These are phyloP conservation scores for Temnothorax unifasciatus DNA, from an alignment of 2,888 invertebrate species.

Conservation along the genomic window DNA sequence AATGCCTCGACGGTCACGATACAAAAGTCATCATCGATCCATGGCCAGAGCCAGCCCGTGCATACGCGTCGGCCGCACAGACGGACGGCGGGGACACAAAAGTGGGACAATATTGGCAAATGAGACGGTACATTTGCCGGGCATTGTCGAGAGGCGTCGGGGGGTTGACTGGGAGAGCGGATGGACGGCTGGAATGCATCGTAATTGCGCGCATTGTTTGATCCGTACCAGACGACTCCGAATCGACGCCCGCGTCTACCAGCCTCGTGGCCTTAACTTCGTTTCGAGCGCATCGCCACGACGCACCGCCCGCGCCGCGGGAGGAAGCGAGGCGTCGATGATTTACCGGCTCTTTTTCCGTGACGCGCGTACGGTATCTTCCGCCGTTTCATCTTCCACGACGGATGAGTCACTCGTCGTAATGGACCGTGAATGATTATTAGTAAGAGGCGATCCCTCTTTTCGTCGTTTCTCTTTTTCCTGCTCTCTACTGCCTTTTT, in stretches of 20 bases:
- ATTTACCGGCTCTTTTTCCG: slow-evolving; percentile 71
- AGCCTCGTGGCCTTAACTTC: slow-evolving; percentile 60
- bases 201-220: slow-evolving; percentile 86
- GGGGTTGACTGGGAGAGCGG: slow-evolving; percentile 69
- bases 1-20: slow-evolving; percentile 49
- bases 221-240: slow-evolving; percentile 79
- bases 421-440: slow-evolving; percentile 81
- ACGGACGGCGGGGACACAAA: slow-evolving; percentile 77
- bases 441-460: slow-evolving; percentile 64
- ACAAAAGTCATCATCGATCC: slow-evolving; percentile 74
- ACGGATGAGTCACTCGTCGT: slow-evolving; percentile 76
- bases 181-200: slow-evolving; percentile 76
- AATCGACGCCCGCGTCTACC: slow-evolving; percentile 68
- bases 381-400: slow-evolving; percentile 55
- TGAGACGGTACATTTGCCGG: slow-evolving; percentile 84
- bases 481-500: background rate
- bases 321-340: slow-evolving; percentile 67
- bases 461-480: slow-evolving; percentile 40
- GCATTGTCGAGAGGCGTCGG: slow-evolving; percentile 82
- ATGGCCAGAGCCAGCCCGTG: slow-evolving; percentile 23
- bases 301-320: slow-evolving; percentile 4
- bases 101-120: slow-evolving; percentile 85
- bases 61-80: slow-evolving; percentile 59
- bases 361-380: slow-evolving; percentile 14
- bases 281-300: slow-evolving; percentile 50